A percentile compares a stretch with the other conserved stretches of the same genome.
Evolutionary conservation across 2,888 invertebrate genomes (phyloP).

Genomic region (Thymelicus lineola): DNA sequence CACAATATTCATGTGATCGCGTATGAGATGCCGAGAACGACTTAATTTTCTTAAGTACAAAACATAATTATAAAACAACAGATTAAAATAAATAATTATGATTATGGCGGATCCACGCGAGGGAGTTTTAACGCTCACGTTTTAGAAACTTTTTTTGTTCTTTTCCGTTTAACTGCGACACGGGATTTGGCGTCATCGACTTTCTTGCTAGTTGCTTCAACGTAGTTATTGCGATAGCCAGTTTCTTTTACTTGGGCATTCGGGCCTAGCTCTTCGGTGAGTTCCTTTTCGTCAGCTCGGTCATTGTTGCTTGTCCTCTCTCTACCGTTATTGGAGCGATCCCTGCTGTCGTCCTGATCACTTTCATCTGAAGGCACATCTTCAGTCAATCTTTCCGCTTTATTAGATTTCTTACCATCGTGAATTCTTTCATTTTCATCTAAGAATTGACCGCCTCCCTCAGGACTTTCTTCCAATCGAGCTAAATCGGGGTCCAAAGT

Average conservation of each 20-base stretch:
- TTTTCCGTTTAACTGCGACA: conserved; percentile 47
- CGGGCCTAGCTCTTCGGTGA: conserved; percentile 61
- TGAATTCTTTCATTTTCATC: conserved; percentile 67
- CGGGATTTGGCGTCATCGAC: conserved; percentile 60
- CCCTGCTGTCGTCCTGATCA: conserved; percentile 46
- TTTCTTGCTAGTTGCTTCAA: conserved; percentile 67
- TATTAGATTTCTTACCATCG: conserved; percentile 57
- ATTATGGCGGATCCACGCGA: conserved; percentile 67
- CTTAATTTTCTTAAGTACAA: conserved; percentile 23
- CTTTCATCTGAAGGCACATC: conserved; percentile 47
- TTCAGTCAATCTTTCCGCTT: conserved; percentile 42
- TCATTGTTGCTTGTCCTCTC: conserved; percentile 52
- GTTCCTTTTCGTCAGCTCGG: conserved; percentile 51
- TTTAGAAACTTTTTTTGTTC: conserved; percentile 45
- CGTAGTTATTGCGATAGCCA: conserved; percentile 67
- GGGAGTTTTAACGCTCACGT: conserved; percentile 43
- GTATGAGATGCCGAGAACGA: conserved; percentile 22
- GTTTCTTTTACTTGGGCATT: conserved; percentile 67
- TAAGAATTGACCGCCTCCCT: conserved; percentile 56
- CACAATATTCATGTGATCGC: conserved; percentile 16
- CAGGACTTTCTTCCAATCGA: conserved; percentile 57
- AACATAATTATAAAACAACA: conserved; percentile 34
- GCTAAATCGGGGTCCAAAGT: conserved; percentile 67
- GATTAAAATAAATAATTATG: conserved; percentile 69
- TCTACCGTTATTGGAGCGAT: conserved; percentile 42